Evolutionary conservation across 2,113 vertebrate genomes (phyloP).

Genomic region (Bettongia penicillata): DNA sequence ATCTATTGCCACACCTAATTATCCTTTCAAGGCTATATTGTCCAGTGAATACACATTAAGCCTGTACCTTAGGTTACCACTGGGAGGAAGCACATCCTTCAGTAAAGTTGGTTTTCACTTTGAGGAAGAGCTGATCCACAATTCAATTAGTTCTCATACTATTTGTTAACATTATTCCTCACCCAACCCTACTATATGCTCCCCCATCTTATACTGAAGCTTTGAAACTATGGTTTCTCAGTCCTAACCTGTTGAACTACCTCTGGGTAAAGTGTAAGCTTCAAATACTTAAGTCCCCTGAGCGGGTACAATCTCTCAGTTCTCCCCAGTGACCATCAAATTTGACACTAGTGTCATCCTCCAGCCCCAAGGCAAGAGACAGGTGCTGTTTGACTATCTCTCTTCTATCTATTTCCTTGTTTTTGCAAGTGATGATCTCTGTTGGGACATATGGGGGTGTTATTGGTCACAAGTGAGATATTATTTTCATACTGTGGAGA

Average conservation of each 20-base stretch:
- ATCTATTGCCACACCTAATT: neutral
- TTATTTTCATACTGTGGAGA: neutral
- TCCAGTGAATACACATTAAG: neutral
- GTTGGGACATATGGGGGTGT: neutral
- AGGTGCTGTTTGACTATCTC: neutral
- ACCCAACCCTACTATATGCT: neutral
- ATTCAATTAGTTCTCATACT: neutral
- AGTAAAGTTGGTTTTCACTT: neutral
- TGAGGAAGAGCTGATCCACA: neutral
- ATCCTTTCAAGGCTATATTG: neutral
- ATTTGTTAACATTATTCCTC: neutral
- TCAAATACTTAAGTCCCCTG: neutral
- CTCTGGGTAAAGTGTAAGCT: neutral
- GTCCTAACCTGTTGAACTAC: neutral
- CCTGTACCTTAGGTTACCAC: neutral
- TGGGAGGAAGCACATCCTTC: neutral
- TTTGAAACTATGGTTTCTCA: neutral
- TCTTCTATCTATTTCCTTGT: neutral
- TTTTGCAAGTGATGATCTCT: neutral
- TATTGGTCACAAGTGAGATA: neutral
- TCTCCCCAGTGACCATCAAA: neutral
- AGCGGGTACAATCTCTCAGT: neutral
- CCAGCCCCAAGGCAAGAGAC: neutral
- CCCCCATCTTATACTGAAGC: neutral
- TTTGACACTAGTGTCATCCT: neutral